Conservation (phyloP, 64 coral and sea anemone genomes). For the Hydrozoanthus tunicans region DNA sequence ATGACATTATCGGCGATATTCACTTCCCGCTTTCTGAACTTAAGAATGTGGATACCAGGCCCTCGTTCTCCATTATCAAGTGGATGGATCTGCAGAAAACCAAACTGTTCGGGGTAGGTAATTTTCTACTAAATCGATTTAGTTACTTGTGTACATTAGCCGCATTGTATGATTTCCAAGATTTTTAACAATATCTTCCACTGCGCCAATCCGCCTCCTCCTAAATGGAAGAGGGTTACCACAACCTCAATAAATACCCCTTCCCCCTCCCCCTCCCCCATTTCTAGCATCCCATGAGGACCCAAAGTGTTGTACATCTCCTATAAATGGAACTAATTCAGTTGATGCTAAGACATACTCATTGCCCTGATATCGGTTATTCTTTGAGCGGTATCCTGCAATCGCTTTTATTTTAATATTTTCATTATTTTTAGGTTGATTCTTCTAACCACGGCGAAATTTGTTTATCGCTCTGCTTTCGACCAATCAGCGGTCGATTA, state of each 20-base stretch:
- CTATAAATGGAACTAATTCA: no score
- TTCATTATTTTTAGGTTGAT: slow-evolving; percentile 57
- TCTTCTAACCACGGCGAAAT: slow-evolving; percentile 70
- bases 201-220: no score
- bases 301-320: no score
- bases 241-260: no score
- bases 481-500: slow-evolving; percentile 98
- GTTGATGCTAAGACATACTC: no score
- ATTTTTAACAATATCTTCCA: no score
- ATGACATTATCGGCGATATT: slow-evolving; percentile 95
- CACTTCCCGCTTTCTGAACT: slow-evolving; percentile 80
- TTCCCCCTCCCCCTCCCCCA: no score
- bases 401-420: background rate
- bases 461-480: slow-evolving; percentile 94
- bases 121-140: background rate
- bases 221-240: no score
- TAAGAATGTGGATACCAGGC: slow-evolving; percentile 74
- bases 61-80: slow-evolving; percentile 79
- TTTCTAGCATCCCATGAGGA: no score
- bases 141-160: no score
- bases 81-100: slow-evolving; percentile 70
- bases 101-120: slow-evolving; percentile 31
- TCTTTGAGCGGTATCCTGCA: background rate
- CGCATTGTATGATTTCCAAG: no score
- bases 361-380: background rate